Percentiles rank a stretch among this genome's conserved stretches.
These are phyloP conservation scores for Oryzias dopingdopingensis DNA, from an alignment of 2,797 vertebrate genomes.

Conservation along the genomic window DNA sequence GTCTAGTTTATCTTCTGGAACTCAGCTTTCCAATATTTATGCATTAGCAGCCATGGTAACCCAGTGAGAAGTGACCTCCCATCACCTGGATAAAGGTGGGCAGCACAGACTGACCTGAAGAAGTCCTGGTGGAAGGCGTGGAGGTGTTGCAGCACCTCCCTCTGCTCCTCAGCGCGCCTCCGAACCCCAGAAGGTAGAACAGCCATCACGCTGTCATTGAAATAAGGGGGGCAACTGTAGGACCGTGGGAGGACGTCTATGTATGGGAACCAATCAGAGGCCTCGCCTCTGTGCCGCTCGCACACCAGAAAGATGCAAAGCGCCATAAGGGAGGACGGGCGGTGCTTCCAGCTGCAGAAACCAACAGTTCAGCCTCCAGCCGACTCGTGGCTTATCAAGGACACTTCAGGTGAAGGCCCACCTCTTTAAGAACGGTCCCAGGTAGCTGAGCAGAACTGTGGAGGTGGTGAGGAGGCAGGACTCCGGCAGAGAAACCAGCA, in stretches of 20 bases:
- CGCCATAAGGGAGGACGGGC: slow-evolving; percentile 81
- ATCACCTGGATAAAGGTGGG: neutral
- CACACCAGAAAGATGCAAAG: slow-evolving; percentile 89
- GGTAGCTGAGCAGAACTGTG: slow-evolving; percentile 84
- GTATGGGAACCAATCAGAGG: slow-evolving; percentile 88
- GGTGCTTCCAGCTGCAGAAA: slow-evolving; percentile 82
- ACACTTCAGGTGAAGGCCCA: slow-evolving; percentile 20
- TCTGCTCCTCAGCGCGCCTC: slow-evolving; percentile 79
- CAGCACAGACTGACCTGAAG: slow-evolving; percentile 62
- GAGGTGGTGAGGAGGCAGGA: slow-evolving; percentile 88
- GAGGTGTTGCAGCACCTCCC: slow-evolving; percentile 68
- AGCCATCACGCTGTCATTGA: slow-evolving; percentile 65
- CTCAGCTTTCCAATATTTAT: neutral
- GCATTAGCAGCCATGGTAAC: neutral
- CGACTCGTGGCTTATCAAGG: rapidly evolving
- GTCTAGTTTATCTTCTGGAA: too few species aligned
- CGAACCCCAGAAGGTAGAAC: slow-evolving; percentile 77
- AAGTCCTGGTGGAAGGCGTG: slow-evolving; percentile 74
- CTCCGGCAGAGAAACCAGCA: slow-evolving; percentile 88
- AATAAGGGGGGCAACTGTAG: slow-evolving; percentile 86
- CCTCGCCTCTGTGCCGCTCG: slow-evolving; percentile 78
- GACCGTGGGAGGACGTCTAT: slow-evolving; percentile 82
- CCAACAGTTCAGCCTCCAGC: neutral
- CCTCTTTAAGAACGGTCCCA: slow-evolving; percentile 84
- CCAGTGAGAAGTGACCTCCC: neutral